These are phyloP conservation scores for Daphoenositta chrysoptera DNA, from an alignment of 2,113 vertebrate genomes.

Conservation along the genomic window DNA sequence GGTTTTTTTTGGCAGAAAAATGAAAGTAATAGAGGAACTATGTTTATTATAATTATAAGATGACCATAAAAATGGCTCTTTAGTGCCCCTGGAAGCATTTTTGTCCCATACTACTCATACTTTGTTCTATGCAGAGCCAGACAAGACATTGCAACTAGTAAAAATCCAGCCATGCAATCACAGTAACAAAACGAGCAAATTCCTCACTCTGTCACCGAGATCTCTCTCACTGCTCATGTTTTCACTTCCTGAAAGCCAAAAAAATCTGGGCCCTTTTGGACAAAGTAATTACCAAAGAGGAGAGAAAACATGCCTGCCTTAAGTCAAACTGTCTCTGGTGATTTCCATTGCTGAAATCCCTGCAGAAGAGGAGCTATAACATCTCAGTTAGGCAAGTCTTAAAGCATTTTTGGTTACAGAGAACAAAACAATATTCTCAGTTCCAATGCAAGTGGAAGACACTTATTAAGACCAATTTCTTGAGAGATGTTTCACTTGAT, in stretches of 20 bases:
- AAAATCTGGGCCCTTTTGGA: not conserved
- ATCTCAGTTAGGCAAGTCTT: not conserved
- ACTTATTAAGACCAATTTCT: not conserved
- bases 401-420: not conserved
- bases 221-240: not conserved
- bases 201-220: rapidly evolving
- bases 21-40: not conserved
- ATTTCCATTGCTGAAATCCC: not conserved
- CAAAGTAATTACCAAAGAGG: not conserved
- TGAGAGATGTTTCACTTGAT: not conserved
- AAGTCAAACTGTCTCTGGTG: not conserved
- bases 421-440: not conserved
- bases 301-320: not conserved
- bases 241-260: not conserved
- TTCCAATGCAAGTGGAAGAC: not conserved
- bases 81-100: not conserved
- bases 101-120: not conserved
- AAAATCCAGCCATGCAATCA: not conserved
- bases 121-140: not conserved
- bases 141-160: not conserved
- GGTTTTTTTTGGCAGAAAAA: not conserved
- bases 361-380: not conserved
- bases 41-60: not conserved
- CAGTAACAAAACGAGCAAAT: not conserved
- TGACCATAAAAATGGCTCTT: not conserved